Evolutionary conservation across 2,113 vertebrate genomes (phyloP), one percentile per base, ranked within the genome.

Genomic region (Cyphomyrus discorhynchus): DNA sequence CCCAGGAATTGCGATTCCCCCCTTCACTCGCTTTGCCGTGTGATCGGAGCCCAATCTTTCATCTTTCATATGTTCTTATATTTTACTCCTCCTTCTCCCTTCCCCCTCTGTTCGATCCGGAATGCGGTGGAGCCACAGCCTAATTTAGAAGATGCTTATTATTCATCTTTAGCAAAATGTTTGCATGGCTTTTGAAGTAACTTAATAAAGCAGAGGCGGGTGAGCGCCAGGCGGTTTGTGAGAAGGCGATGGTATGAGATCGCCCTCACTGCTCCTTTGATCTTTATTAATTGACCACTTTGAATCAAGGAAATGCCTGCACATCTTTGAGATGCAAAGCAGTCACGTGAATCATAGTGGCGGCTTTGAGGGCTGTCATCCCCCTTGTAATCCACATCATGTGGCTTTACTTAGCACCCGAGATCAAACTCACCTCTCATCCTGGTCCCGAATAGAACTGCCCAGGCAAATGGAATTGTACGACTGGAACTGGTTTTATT

Each of bases 1-100:
- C 85, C 27, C 49, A 53, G 92, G 91, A 91, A 85, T 91, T 89
- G 90, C 90, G 90, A 86, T 88, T 86, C 74, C 56, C 87, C 91
- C 82, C 91, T 92, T 66, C 91, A 89, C 92, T 87, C 52, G 88
- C 89, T 91, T 93, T 93, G 92, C 91, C 93, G 84, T 35, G 17
- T 9, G 47, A 15, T 92, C 31, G 91, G 92, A 91, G 93, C 90
- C 91, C 90, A 56, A 93, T 70, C 66, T 86, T 87, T 53, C 86
- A 89, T 91, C 90, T 91, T 82, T 88, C 82, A 47, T 47, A 47
- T 9, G 1, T 47, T 46, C 10, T 84, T 83, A 24, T 84, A 47
- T 47, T 84, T 46, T 66, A 66, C 24, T 9, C 58, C 58, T 27
- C 9, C n/a, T n/a, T n/a, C 24, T 66, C 62, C 62, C 27, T 1